Evolutionary conservation across 2,113 vertebrate genomes (phyloP).

Genomic region (Esox niger): DNA sequence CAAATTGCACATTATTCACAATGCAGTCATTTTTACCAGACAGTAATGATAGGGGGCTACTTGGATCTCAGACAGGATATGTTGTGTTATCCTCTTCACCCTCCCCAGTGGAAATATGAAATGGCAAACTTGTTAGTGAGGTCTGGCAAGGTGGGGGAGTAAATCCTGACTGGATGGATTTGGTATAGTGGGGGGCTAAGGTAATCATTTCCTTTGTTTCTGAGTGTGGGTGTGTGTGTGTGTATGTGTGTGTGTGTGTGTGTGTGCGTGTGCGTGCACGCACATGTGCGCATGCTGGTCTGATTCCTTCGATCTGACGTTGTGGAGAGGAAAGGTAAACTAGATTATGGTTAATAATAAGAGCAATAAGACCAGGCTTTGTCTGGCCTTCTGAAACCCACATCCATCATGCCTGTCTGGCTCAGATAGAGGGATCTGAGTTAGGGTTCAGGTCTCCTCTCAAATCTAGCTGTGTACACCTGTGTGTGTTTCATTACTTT

Average conservation of each 20-base stretch:
- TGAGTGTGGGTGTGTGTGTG: background rate
- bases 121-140: constrained; percentile 34
- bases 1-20: no score
- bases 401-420: constrained; percentile 16
- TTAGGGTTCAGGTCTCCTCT: background rate
- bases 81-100: constrained; percentile 16
- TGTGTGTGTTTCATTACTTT: constrained; percentile 2
- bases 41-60: no score
- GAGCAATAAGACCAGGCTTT: constrained; percentile 29
- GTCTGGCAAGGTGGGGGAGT: constrained; percentile 15
- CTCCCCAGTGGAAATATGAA: constrained; percentile 47
- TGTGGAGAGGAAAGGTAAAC: constrained; percentile 8
- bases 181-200: constrained; percentile 26
- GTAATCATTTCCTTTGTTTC: constrained; percentile 49
- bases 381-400: constrained; percentile 13
- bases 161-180: constrained; percentile 44
- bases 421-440: background rate
- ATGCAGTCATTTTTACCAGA: no score
- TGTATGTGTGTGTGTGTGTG: constrained; percentile 2
- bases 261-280: background rate
- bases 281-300: constrained; percentile 16
- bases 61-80: constrained; percentile 2
- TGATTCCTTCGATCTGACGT: constrained; percentile 7
- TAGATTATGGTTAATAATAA: constrained; percentile 49
- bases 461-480: no score